Evolutionary conservation across 2,888 invertebrate genomes (phyloP), one percentile per base, ranked within the genome.

Genomic region (Tipula helvola): DNA sequence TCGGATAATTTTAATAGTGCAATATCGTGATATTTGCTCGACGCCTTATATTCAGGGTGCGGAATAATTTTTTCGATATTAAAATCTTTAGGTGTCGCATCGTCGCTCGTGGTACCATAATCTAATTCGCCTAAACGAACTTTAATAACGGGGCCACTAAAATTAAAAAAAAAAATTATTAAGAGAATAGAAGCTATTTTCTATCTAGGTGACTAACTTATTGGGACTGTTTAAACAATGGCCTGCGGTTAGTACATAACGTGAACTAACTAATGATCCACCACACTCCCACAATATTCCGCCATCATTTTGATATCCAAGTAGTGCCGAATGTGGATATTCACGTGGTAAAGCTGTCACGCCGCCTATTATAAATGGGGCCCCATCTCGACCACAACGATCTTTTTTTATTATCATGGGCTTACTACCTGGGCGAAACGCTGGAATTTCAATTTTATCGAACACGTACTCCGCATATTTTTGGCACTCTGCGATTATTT

Each of bases 1-100:
- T 87, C 83, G 1, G 88, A 88, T 52, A 95, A 90, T 88, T 93
- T 92, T 0, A 96, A 87, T 0, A 96, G 90, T 0, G 95, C 95
- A 86, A 96, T 94, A 88, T 96, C 95, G 88, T 95, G 91, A 90
- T 95, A 95, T 18, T 92, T 92, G 0, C 89, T 88, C 0, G 93
- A 93, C 0, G 93, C 91, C 0, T 89, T 90, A 90, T 95, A 95
- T 0, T 92, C 89, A 0, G 94, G 94, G 89, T 95, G 94, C 2
- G 90, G 90, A 87, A 92, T 90, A 28, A 87, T 86, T 10, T 41
- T 7, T 12, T 83, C 52, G n/a, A 88, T 86, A 5, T 42, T 36
- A 52, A 87, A 87, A 71, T 87, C 87, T 36, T 86, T 44, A 5
- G 86, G 87, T 28, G 7, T 71, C 2, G 71, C 71, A 71, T 28